Base-by-base conservation (phyloP, 2,113 vertebrate species). In the Chaenogobius annularis region DNA sequence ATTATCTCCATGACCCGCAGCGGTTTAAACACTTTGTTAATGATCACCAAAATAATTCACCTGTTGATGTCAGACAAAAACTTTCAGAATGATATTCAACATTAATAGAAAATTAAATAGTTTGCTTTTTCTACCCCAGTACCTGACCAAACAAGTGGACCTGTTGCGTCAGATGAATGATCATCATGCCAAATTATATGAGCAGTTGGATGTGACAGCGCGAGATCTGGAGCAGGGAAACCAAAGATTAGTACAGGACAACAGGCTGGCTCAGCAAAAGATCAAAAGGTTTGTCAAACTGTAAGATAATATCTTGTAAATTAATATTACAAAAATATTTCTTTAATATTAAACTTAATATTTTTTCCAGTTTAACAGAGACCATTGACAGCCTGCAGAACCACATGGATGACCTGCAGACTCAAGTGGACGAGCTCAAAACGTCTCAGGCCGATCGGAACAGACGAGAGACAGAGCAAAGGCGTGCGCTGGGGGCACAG, bases 181-280 rank as follows among this genome's bases (percentile, higher is more conserved):
- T 69, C 97, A 98, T 84, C 97, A 99, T 1, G 94, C 95, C 11
- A 98, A 95, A 79, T 94, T 98, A 47, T 98, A 98, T 0, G 97
- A 99, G 72, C 97, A 98, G 78, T 91, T 99, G 35, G 97, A 99
- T 56, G 23, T 90, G 71, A 95, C 95, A 0, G 93, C 96, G 14
- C 91, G 95, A 64, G 97, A 98, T 9, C 92, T 98, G 68, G 97
- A 99, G 79, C 93, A 94, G 65, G 90, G 93, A 19, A 99, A 99
- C 83, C 92, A 94, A 69, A 95, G 93, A 52, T 93, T 99, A 10
- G 93, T 96, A 65, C 90, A 87, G 40, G 98, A 98, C 80, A 96
- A 95, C 70, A 95, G 94, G 66, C 81, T 92, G 11, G 94, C 97
- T 17, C 96, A 98, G 83, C 94, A 96, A 17, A 95, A 94, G 89